phyloP scores from a whole-genome alignment of 2,888 invertebrate species.

The Chloroclysta siterata region DNA sequence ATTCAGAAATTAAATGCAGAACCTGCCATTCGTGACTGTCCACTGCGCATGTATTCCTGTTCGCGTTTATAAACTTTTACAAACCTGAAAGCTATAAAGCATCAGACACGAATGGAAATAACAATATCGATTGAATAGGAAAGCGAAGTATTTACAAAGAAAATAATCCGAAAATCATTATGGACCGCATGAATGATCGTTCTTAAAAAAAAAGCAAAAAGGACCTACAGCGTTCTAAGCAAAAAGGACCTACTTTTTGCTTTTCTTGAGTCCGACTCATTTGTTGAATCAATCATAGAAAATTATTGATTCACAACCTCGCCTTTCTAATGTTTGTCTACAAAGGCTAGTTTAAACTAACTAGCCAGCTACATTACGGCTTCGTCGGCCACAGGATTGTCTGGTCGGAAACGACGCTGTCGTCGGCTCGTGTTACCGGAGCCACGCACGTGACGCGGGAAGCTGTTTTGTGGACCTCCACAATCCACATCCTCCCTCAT shows the following conservation, averaged over 20 bases:
- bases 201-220: too few relatives aligned
- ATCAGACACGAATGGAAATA: too few relatives aligned
- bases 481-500: slow-evolving; percentile 58
- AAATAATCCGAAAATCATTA: too few relatives aligned
- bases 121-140: too few relatives aligned
- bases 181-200: too few relatives aligned
- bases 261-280: too few relatives aligned
- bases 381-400: slow-evolving; percentile 42
- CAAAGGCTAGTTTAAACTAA: slow-evolving; percentile 11
- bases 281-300: background rate
- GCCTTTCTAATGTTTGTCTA: slow-evolving; percentile 20
- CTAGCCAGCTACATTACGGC: slow-evolving; percentile 17
- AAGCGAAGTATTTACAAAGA: too few relatives aligned
- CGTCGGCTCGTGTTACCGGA: slow-evolving; percentile 64
- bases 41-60: background rate
- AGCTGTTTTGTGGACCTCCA: slow-evolving; percentile 60
- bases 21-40: background rate
- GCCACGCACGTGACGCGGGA: slow-evolving; percentile 66
- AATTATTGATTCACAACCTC: slow-evolving; percentile 24
- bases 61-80: background rate
- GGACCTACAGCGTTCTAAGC: too few relatives aligned
- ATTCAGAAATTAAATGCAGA: slow-evolving; percentile 2
- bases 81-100: too few relatives aligned
- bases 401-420: slow-evolving; percentile 66
- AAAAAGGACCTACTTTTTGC: too few relatives aligned